Base-by-base conservation (phyloP, 2,888 invertebrate species). In the Harpalus rubripes region DNA sequence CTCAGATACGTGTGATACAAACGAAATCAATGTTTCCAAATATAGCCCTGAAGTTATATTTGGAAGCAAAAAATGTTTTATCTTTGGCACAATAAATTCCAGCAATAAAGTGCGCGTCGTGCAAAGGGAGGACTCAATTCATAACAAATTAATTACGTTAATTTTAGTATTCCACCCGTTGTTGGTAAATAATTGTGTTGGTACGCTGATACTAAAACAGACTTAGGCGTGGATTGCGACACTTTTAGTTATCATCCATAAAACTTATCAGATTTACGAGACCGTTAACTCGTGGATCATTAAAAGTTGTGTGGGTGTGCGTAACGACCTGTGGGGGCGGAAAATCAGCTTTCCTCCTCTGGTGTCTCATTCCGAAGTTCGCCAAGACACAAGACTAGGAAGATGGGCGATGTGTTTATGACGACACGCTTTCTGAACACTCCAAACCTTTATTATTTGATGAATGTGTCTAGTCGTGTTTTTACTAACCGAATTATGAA, bases 201-300 rank as follows among this genome's bases (percentile, higher is more conserved):
- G 74, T 74, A 74, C 52, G 44, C n/a, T 52, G 41, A 72, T 72
- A 74, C 22, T 74, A 52, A 56, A 52, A 74, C 74, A 74, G 56
- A 44, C 22, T 58, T 16, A 59, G 79, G 79, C 61, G 79, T 39
- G 79, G 79, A 61, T 80, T 80, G 79, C 79, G 61, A 80, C 79
- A 80, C 79, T 80, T 81, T 81, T 81, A 81, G 81, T 81, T 81
- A 81, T 81, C 81, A 81, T 65, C 81, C 81, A 81, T 81, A 81
- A 81, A 81, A 81, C 65, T 81, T 81, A 81, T 81, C 81, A 81
- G 81, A 81, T 81, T 81, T 81, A 81, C 81, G 81, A 81, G 63
- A 65, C 81, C 79, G 65, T 81, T 81, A 81, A 81, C 65, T 81
- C 65, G 81, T 65, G 81, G 65, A 81, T 65, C 81, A 81, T 81